phyloP scores from a whole-genome alignment of 2,113 vertebrate genomes.

The Sakesphorus luctuosus region DNA sequence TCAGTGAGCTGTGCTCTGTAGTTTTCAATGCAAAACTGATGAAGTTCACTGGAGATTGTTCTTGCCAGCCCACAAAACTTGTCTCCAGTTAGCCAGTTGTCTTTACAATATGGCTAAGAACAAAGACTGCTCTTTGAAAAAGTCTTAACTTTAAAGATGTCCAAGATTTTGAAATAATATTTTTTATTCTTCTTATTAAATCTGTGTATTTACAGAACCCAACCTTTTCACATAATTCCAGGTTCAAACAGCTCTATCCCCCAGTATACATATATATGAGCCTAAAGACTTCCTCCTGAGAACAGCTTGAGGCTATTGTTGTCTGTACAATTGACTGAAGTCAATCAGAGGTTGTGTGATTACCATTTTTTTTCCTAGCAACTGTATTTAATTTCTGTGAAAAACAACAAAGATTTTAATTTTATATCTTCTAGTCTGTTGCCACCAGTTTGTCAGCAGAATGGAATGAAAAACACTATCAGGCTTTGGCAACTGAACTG shows the following conservation, averaged over 20 bases:
- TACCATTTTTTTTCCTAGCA: not conserved
- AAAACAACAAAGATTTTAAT: conserved; percentile 7
- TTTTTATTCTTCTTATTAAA: not conserved
- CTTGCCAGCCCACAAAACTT: not conserved
- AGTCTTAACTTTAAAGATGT: not conserved
- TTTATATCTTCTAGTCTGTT: not conserved
- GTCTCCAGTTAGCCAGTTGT: not conserved
- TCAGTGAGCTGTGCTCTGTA: not conserved
- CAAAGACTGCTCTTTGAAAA: not conserved
- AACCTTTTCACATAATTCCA: not conserved
- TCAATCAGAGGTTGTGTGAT: not conserved
- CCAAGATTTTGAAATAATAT: not conserved
- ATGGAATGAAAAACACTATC: conserved; percentile 26
- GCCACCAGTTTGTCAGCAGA: conserved; percentile 28
- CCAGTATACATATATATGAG: rapidly evolving
- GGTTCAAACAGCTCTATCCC: not conserved
- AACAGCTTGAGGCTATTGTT: not conserved
- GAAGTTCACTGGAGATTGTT: not conserved
- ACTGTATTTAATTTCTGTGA: not conserved
- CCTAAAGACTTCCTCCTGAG: not conserved
- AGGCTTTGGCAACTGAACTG: not conserved
- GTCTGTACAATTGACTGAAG: not conserved
- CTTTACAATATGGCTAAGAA: not conserved
- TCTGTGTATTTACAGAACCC: not conserved
- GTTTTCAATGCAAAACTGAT: not conserved